Base-by-base conservation (phyloP, 92 coral and sea anemone species). In the Isaurus tuberculatus region DNA sequence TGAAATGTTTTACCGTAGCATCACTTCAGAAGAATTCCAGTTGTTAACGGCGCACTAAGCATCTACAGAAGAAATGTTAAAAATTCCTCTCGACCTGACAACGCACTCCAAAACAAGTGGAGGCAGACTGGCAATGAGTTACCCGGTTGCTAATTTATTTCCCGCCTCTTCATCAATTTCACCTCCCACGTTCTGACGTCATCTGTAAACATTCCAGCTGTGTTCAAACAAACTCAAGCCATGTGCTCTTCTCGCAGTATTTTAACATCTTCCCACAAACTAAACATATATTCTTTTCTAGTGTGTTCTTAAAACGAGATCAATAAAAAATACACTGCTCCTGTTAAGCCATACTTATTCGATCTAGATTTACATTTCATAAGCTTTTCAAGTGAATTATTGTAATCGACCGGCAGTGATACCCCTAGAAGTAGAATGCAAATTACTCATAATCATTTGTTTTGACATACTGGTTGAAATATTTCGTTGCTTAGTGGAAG, bases 131-230 rank as follows among this genome's bases (percentile, higher is more conserved):
- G 49, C 49, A 34, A 7, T 20, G 53, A 9, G 55, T 67, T 44
- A 25, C 20, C 3, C 6, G 34, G 8, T 7, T 0, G 20, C 25
- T 72, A 42, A 72, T 2, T 25, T 25, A 70, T 72, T 72, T 72
- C 78, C 78, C 78, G 61, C 78, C 78, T 43, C 34, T 44, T 19
- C 60, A 43, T 2, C 5, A 22, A 26, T 26, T 14, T 32, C 32
- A 44, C 78, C 60, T 16, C 78, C 78, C 78, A 72, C 78, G 78
- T 43, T 27, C 34, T 44, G 60, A 43, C 60, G 33, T 71, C 40
- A 22, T 7, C 16, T 71, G 75, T 71, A 71, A 71, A 71, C 75
- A 71, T 6, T 34, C 27, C 10, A 15, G 3, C 26, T 20, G 27
- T 70, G 74, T 70, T 42, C 27, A 32, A 4, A 70, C 48, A 70